Evolutionary conservation across 2,888 invertebrate genomes (phyloP), one percentile per base, ranked within the genome.

Genomic region (Cataglyphis altisquamis): DNA sequence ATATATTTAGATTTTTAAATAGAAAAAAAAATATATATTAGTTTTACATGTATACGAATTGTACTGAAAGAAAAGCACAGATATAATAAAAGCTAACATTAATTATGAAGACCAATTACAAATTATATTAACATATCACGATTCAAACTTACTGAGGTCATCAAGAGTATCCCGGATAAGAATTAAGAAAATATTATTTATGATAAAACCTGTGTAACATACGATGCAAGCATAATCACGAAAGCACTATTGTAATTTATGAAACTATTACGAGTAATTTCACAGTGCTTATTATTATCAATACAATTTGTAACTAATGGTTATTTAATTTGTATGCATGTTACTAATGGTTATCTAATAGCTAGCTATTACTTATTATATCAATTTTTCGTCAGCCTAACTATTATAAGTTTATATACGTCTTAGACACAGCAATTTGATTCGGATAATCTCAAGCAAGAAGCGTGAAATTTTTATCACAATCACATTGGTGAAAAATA

Each of bases 401-500:
- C n/a, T 29, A 60, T 57, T 15, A 57, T 60, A 41, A 60, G 29
- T 39, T n/a, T 8, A 10, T n/a, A 36, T 10, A 29, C 39, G 12
- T 60, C 29, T 60, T 29, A 39, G 12, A 39, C 32, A 70, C 32
- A 70, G 15, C 41, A n/a, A 18, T 39, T 41, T 39, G 60, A 41
- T 29, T 41, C 39, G 18, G 57, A 29, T n/a, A 60, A 60, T 29
- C n/a, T 73, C 12, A 2, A 73, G 12, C 29, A 29, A 60, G 29
- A 41, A 41, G 39, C 39, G 57, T 60, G 41, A 73, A 73, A 60
- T 73, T 36, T 36, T 36, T 41, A 73, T 60, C 39, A 32, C 32
- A n/a, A 68, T n/a, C 55, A 21, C 21, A 21, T 25, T 70, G 29
- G 3, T 36, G n/a, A 15, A 29, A 75, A 63, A 21, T 63, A 48